A percentile compares a stretch with the other conserved stretches of the same genome.
phyloP scores from a whole-genome alignment of 2,888 invertebrate genomes.

The Epiblema foenella region DNA sequence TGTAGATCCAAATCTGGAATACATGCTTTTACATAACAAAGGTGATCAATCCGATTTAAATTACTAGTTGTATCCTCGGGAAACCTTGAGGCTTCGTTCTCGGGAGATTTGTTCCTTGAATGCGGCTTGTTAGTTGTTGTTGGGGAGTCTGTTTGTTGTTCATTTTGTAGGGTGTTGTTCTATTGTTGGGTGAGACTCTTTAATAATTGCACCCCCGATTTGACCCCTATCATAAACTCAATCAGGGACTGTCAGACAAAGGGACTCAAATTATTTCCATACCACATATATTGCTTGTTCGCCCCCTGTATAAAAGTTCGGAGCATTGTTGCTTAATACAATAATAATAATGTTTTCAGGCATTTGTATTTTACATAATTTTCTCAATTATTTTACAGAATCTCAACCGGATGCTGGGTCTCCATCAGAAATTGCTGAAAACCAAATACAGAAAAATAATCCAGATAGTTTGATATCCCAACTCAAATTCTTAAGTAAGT shows the following conservation, averaged over 20 bases:
- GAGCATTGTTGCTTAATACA: neutral
- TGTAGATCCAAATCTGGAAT: slow-evolving; percentile 59
- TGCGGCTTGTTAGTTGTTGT: too few relatives aligned
- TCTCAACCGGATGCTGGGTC: slow-evolving; percentile 1
- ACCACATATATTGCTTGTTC: neutral
- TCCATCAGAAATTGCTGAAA: slow-evolving; percentile 24
- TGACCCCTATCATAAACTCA: too few relatives aligned
- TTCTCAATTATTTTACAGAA: slow-evolving; percentile 24
- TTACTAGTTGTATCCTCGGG: too few relatives aligned
- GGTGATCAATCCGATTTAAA: slow-evolving; percentile 49
- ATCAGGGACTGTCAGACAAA: too few relatives aligned
- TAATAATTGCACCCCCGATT: too few relatives aligned
- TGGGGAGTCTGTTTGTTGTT: too few relatives aligned
- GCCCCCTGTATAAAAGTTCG: neutral
- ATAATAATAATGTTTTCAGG: neutral
- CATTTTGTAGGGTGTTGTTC: too few relatives aligned
- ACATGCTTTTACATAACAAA: slow-evolving; percentile 50
- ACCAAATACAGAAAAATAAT: slow-evolving; percentile 51
- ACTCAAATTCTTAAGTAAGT: slow-evolving; percentile 64
- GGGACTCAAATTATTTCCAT: too few relatives aligned
- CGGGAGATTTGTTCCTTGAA: too few relatives aligned
- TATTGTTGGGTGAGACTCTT: too few relatives aligned
- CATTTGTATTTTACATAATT: neutral
- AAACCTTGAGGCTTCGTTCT: too few relatives aligned
- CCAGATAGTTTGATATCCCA: slow-evolving; percentile 51